Percentiles rank a stretch among this genome's conserved stretches.
These are phyloP conservation scores for Eurystomus glaucurus DNA, from an alignment of 2,797 vertebrate genomes.

Conservation along the genomic window DNA sequence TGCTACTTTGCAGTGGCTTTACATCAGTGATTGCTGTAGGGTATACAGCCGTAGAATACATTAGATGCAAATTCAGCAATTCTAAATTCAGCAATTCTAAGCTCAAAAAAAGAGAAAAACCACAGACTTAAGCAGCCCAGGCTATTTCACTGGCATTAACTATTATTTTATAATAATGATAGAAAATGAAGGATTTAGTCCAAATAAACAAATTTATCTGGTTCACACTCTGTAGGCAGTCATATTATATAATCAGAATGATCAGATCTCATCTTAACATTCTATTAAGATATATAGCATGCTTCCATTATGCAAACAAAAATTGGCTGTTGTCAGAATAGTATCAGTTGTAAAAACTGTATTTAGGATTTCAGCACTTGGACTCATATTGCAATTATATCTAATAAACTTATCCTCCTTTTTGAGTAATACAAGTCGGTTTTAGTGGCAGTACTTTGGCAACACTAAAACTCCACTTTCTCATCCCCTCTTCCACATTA, in stretches of 20 bases:
- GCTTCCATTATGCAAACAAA: neutral
- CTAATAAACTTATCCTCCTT: neutral
- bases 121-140: neutral
- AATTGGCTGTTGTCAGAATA: neutral
- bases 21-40: slow-evolving; percentile 5
- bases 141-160: neutral
- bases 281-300: neutral
- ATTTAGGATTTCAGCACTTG: neutral
- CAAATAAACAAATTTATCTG: neutral
- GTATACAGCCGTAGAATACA: neutral
- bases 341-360: neutral
- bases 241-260: neutral
- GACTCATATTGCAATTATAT: neutral
- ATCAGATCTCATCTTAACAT: neutral
- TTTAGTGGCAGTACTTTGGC: neutral
- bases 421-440: accelerated
- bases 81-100: slow-evolving; percentile 7
- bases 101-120: neutral
- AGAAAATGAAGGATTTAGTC: neutral
- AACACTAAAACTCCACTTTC: neutral
- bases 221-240: accelerated
- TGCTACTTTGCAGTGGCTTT: neutral
- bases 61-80: slow-evolving; percentile 45
- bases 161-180: neutral
- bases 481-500: neutral